Evolutionary conservation across 2,113 vertebrate species (phyloP), one percentile per base, ranked within the genome.

Genomic region (Hylia prasina): DNA sequence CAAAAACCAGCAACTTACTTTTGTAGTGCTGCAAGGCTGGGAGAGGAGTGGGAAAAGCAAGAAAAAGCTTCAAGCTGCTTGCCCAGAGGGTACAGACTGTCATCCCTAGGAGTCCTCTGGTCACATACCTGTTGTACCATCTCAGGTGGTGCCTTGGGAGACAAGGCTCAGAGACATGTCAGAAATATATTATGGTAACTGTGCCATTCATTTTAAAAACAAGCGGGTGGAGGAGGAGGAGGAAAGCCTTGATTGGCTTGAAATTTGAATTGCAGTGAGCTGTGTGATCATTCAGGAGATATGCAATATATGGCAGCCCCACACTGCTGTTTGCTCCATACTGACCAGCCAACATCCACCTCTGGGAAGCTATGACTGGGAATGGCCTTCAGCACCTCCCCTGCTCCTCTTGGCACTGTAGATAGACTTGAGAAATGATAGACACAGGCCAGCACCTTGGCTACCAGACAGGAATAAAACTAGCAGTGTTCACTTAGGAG

Each of bases 81-180:
- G 16, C 47, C 51, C 19, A 75, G 20, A 14, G 44, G 24, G 18
- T 71, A 23, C 9, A 77, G 33, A 15, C 6, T 56, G 23, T 19
- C 3, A 2, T 51, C 63, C 35, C 2, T 25, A 65, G 15, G 23
- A 76, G 27, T 81, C n/a, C 37, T 39, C 50, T 51, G 44, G 23
- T 80, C 44, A 72, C 16, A 30, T 8, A 42, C 1, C 2, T 1
- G 0, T 3, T 1, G 6, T 8, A 24, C 37, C 30, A 39, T 4
- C 9, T 10, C 3, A 1, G 6, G 11, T 42, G 15, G 5, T 69
- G 19, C 9, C 57, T 44, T 9, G 2, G 28, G 25, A 66, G 11
- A 40, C 25, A 40, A 35, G 19, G 24, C 39, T 86, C 47, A 71
- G 61, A 53, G 11, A 35, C 14, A 12, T n/a, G 17, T 20, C 10